phyloP scores from a whole-genome alignment of 2,888 invertebrate genomes.

The Neoascia interrupta region DNA sequence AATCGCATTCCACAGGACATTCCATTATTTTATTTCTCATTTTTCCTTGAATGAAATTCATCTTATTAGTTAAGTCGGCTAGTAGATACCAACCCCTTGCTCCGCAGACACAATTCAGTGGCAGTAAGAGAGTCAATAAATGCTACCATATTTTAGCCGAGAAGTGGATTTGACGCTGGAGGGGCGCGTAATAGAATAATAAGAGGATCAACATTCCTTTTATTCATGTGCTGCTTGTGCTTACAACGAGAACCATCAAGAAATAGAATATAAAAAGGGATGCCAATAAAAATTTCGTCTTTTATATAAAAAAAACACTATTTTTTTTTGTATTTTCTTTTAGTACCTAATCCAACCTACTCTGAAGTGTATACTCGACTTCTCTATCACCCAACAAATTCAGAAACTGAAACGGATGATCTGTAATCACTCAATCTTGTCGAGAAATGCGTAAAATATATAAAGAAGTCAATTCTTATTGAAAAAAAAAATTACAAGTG shows the following conservation, averaged over 20 bases:
- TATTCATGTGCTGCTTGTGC: constrained; percentile 10
- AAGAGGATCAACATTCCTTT: constrained; percentile 71
- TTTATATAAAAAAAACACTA: no score
- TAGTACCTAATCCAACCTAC: no score
- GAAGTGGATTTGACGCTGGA: constrained; percentile 41
- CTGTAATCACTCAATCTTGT: constrained; percentile 52
- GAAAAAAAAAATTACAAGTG: no score
- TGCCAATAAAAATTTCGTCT: constrained; percentile 25
- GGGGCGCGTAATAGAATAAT: constrained; percentile 70
- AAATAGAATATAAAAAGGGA: constrained; percentile 9
- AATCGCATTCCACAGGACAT: constrained; percentile 60
- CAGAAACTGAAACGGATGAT: constrained; percentile 38
- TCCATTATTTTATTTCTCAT: constrained; percentile 40
- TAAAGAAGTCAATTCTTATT: constrained; percentile 39
- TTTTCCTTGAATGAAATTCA: constrained; percentile 29
- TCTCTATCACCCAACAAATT: constrained; percentile 13
- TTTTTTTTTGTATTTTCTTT: neutral
- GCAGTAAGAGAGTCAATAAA: constrained; percentile 51
- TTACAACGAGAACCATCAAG: neutral
- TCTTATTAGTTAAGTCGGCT: constrained; percentile 40
- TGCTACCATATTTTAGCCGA: constrained; percentile 39
- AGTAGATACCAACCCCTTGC: neutral
- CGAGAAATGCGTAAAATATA: constrained; percentile 27
- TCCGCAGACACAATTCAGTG: neutral
- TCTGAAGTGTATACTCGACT: no score